These are phyloP conservation scores for Drosophila rhopaloa DNA, from an alignment of 1,140 invertebrate species.

Conservation along the genomic window DNA sequence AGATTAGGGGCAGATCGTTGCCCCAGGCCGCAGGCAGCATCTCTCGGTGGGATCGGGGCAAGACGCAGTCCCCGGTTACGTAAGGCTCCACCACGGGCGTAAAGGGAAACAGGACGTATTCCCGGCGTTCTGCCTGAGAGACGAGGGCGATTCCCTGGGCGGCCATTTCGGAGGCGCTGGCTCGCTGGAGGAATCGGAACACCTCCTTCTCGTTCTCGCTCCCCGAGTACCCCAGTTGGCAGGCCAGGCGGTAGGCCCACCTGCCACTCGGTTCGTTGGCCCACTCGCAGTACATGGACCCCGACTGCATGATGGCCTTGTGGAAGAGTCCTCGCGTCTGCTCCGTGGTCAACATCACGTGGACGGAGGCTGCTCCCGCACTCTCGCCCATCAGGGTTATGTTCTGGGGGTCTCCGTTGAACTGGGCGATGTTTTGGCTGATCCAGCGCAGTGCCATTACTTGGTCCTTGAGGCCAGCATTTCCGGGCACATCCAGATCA, in stretches of 20 bases:
- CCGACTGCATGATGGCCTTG: slow-evolving; percentile 87
- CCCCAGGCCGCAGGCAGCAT: slow-evolving; percentile 75
- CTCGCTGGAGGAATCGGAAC: slow-evolving; percentile 77
- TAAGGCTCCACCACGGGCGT: slow-evolving; percentile 84
- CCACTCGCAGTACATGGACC: slow-evolving; percentile 85
- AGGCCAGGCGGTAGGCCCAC: slow-evolving; percentile 62
- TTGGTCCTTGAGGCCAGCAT: slow-evolving; percentile 84
- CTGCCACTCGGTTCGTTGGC: slow-evolving; percentile 39
- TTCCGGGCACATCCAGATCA: slow-evolving; percentile 74
- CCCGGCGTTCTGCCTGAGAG: slow-evolving; percentile 38
- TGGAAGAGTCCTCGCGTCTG: slow-evolving; percentile 86
- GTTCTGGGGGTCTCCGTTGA: slow-evolving; percentile 79
- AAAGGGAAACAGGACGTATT: slow-evolving; percentile 63
- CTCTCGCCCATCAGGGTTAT: slow-evolving; percentile 82
- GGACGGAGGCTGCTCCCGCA: slow-evolving; percentile 72
- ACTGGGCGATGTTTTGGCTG: slow-evolving; percentile 70
- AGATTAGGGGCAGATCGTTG: slow-evolving; percentile 80
- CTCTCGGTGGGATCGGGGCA: slow-evolving; percentile 62
- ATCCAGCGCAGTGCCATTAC: slow-evolving; percentile 84
- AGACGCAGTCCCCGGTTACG: slow-evolving; percentile 60
- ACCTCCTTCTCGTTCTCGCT: slow-evolving; percentile 76
- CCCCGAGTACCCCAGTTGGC: slow-evolving; percentile 66
- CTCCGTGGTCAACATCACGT: slow-evolving; percentile 64
- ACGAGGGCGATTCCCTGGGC: slow-evolving; percentile 14
- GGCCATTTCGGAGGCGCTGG: slow-evolving; percentile 41